Evolutionary conservation across 2,113 vertebrate species (phyloP), one percentile per base, ranked within the genome.

Genomic region (Chunga burmeisteri): DNA sequence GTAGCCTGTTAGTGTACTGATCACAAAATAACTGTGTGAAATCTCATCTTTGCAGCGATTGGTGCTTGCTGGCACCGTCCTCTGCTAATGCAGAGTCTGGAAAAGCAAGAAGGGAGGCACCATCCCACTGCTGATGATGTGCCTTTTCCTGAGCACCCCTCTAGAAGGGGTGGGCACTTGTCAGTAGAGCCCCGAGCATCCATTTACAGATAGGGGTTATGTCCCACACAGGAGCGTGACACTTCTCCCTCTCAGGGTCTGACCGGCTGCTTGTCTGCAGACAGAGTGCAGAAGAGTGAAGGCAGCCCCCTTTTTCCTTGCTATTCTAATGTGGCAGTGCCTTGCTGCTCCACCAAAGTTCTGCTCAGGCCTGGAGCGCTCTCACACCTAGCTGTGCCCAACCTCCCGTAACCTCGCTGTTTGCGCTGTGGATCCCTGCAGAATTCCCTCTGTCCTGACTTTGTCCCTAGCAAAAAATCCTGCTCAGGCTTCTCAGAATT

Each of bases 181-280:
- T 27, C 53, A 46, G 25, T 5, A 34, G 67, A n/a, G 25, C 75
- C 13, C 4, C 1, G 4, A 85, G 81, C 66, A 13, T 20, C 70
- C 8, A 3, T 16, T 13, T 6, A 0, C 15, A 65, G 83, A 7
- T 50, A 25, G 34, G 4, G 0, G 10, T 0, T 47, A 4, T 1
- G 4, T 68, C 67, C 74, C 67, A 25, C 71, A 3, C 46, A 44
- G 55, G 34, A 46, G 53, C 18, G 2, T 4, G 4, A 4, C 19
- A 1, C 25, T 58, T 8, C 38, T 72, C 27, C 44, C 32, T 38
- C 25, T 11, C 3, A 2, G 16, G 83, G 34, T 34, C 29, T 86
- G 75, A 25, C 27, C 63, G 66, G 86, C 81, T 92, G 68, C 70
- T 49, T 68, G 66, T 66, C 55, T 63, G 58, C 42, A 74, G 34